phyloP scores from a whole-genome alignment of 2,797 vertebrate genomes.

The Tinamus major region DNA sequence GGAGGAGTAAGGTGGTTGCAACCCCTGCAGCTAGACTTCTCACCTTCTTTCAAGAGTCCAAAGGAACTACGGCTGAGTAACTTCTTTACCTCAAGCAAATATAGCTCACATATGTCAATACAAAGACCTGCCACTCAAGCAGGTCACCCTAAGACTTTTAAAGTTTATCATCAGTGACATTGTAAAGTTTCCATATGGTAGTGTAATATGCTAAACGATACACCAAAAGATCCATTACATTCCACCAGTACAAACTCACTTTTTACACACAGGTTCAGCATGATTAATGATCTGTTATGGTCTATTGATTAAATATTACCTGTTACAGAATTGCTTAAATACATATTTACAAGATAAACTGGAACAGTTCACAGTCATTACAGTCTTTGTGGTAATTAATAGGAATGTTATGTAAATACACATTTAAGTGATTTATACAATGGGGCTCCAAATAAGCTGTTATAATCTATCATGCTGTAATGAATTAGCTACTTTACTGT shows the following conservation, averaged over 20 bases:
- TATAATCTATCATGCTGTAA: constrained; percentile 78
- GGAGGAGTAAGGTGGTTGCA: not conserved
- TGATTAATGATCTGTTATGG: constrained; percentile 72
- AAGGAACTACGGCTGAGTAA: not conserved
- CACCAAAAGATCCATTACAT: constrained; percentile 37
- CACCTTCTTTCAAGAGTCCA: not conserved
- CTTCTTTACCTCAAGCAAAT: not conserved
- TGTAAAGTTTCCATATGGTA: not conserved
- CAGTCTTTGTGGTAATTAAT: constrained; percentile 81
- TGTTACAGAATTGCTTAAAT: constrained; percentile 69
- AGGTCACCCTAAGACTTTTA: not conserved
- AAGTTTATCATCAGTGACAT: not conserved
- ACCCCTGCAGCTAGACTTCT: not conserved
- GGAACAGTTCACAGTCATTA: constrained; percentile 66
- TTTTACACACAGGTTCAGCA: constrained; percentile 65
- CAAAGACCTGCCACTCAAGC: not conserved
- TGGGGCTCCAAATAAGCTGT: constrained; percentile 75
- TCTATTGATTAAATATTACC: constrained; percentile 74
- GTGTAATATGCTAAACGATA: not conserved
- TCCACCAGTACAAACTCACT: constrained; percentile 59
- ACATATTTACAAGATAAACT: constrained; percentile 75
- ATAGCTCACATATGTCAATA: not conserved
- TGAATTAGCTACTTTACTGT: constrained; percentile 74
- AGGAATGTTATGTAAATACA: constrained; percentile 81
- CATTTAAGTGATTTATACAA: constrained; percentile 84